A percentile compares a stretch with the other conserved stretches of the same genome.
phyloP scores from a whole-genome alignment of 2,797 vertebrate species.

The Scleropages formosus region DNA sequence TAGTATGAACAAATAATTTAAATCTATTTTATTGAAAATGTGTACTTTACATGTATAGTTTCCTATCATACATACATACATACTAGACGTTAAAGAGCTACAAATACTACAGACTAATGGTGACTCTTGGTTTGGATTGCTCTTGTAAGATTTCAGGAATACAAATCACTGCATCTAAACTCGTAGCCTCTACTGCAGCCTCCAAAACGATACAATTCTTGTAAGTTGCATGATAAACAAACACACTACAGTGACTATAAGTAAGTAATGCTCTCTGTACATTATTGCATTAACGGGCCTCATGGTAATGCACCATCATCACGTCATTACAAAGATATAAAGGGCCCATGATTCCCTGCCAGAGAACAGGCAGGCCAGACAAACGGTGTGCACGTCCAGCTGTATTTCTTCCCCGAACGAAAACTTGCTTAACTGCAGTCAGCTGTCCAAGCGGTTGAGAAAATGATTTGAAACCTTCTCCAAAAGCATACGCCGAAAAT shows the following conservation, averaged over 20 bases:
- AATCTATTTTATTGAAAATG: conserved; percentile 57
- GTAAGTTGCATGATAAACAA: conserved; percentile 67
- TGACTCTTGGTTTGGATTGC: conserved; percentile 34
- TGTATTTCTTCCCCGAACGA: conserved; percentile 55
- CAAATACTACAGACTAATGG: conserved; percentile 39
- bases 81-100: conserved; percentile 38
- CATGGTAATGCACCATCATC: conserved; percentile 71
- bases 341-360: conserved; percentile 37
- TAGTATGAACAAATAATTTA: conserved; percentile 44
- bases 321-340: conserved; percentile 52
- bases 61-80: conserved; percentile 46
- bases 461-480: conserved; percentile 72
- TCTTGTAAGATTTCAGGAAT: conserved; percentile 45
- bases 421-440: conserved; percentile 37
- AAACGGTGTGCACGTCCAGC: conserved; percentile 52
- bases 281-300: conserved; percentile 92
- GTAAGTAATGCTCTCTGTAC: conserved; percentile 79
- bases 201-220: conserved; percentile 56
- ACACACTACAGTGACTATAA: conserved; percentile 64
- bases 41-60: conserved; percentile 45
- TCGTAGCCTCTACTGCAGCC: conserved; percentile 35
- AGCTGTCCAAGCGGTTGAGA: conserved; percentile 45
- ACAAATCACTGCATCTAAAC: conserved; percentile 43
- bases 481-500: conserved; percentile 60
- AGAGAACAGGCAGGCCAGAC: conserved; percentile 33